phyloP scores from a whole-genome alignment of 2,113 vertebrate genomes.

The Sigmodon hispidus region DNA sequence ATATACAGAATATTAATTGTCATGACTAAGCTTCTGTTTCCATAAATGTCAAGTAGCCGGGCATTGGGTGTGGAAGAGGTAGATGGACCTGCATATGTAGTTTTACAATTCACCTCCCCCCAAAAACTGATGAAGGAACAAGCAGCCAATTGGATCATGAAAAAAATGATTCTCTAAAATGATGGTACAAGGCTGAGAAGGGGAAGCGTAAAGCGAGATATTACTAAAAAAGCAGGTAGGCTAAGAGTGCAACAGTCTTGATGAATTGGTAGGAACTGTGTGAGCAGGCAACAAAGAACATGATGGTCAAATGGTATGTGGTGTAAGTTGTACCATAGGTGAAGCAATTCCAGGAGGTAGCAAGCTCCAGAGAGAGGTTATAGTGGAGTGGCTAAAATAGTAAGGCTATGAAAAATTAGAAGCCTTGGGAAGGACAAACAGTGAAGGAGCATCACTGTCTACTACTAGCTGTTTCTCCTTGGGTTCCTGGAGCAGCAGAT shows the following conservation, averaged over 20 bases:
- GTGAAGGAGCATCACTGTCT: background rate
- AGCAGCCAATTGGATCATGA: background rate
- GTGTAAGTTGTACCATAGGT: background rate
- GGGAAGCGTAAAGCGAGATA: background rate
- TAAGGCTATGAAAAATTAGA: background rate
- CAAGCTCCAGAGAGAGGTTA: too few relatives aligned
- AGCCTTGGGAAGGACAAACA: background rate
- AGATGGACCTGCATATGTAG: background rate
- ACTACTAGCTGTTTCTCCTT: background rate
- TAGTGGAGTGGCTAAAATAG: background rate
- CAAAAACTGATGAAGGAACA: background rate
- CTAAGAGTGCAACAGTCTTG: background rate
- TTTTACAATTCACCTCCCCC: background rate
- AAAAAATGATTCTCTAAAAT: background rate
- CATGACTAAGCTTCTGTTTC: background rate
- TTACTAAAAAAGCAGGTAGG: background rate
- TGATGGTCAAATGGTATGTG: background rate
- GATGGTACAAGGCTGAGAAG: background rate
- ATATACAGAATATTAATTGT: background rate
- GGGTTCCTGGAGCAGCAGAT: background rate
- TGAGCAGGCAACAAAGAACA: fast-evolving
- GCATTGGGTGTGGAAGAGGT: background rate
- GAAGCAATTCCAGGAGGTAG: background rate
- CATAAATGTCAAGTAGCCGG: background rate
- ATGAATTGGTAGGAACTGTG: background rate